These are phyloP conservation scores for Drosophila falleni DNA, from an alignment of 2,888 invertebrate species.

Conservation along the genomic window DNA sequence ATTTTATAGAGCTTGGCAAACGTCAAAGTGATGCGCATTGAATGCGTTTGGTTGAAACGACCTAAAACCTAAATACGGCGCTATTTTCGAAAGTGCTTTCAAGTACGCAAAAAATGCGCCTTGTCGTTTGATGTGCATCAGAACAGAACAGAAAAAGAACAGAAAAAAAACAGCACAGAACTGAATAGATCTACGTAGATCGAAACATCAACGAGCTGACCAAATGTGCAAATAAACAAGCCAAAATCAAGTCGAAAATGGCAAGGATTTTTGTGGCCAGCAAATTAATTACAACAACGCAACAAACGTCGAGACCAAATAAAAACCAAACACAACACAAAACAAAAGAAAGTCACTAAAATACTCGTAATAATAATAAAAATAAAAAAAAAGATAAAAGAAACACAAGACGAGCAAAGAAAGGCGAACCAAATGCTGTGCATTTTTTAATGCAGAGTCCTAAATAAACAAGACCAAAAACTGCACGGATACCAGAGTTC, in stretches of 20 bases:
- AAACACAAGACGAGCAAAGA: slow-evolving; percentile 23
- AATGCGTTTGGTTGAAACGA: slow-evolving; percentile 66
- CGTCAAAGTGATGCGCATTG: slow-evolving; percentile 73
- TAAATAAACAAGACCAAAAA: slow-evolving; percentile 73
- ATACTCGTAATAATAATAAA: slow-evolving; percentile 4
- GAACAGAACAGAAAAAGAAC: slow-evolving; percentile 3
- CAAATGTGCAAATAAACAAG: slow-evolving; percentile 54
- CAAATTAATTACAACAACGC: slow-evolving; percentile 26
- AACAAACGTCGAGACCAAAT: slow-evolving; percentile 6
- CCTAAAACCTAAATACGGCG: slow-evolving; percentile 78
- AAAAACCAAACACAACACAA: not conserved
- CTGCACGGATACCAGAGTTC: slow-evolving; percentile 43
- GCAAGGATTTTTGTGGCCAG: slow-evolving; percentile 25
- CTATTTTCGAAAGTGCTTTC: slow-evolving; percentile 71
- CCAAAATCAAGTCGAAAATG: slow-evolving; percentile 44
- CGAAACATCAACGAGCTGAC: slow-evolving; percentile 36
- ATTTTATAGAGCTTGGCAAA: slow-evolving; percentile 67
- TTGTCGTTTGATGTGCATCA: slow-evolving; percentile 65
- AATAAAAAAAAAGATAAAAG: not conserved
- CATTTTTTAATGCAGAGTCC: slow-evolving; percentile 66
- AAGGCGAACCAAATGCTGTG: slow-evolving; percentile 35
- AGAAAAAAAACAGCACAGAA: not conserved
- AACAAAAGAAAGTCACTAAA: slow-evolving; percentile 22
- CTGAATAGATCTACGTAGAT: slow-evolving; percentile 12
- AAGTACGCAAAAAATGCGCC: slow-evolving; percentile 66